Base-by-base conservation (phyloP, 2,888 invertebrate genomes). In the Coecobrya sp. region DNA sequence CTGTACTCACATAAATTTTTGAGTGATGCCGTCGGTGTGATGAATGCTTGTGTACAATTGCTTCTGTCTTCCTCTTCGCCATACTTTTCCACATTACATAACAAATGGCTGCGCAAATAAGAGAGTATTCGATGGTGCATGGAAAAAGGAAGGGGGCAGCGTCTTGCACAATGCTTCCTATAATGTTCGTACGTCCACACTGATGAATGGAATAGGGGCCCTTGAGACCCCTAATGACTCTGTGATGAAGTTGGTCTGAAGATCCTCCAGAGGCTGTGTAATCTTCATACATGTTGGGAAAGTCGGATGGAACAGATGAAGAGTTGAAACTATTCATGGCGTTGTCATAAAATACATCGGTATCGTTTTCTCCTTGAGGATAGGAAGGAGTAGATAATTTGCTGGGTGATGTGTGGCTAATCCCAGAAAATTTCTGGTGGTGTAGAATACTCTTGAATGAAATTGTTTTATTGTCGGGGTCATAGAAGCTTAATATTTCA, bases 91-190 rank as follows among this genome's bases (percentile, higher is more conserved):
- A 94, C 93, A 89, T 89, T 1, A 92, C 89, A 52, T 97, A 98
- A 89, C 98, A 96, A 94, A 98, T 97, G 45, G 98, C 98, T 30
- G 98, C 98, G 95, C 98, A 98, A 93, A 99, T 98, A 84, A 99
- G 96, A 62, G 98, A 98, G 96, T 98, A 99, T 96, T 99, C 98
- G 95, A 99, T 98, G 79, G 97, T 97, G 95, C 98, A 98, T 0
- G 99, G 98, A 95, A 98, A 98, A 90, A 99, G 96, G 95, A 98
- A 98, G 0, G 98, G 98, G 93, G 97, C 97, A n/a, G 97, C 97
- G 95, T 96, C 96, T 95, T 96, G 96, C 36, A 97, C 96, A 89
- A 97, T 95, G 79, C 97, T 96, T 16, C 96, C 96, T 95, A 97
- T 96, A 95, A 97, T 97, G 93, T 96, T 95, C 0, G 95, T 95